phyloP scores from a whole-genome alignment of 2,797 vertebrate genomes.

The Premnoplex brunnescens region DNA sequence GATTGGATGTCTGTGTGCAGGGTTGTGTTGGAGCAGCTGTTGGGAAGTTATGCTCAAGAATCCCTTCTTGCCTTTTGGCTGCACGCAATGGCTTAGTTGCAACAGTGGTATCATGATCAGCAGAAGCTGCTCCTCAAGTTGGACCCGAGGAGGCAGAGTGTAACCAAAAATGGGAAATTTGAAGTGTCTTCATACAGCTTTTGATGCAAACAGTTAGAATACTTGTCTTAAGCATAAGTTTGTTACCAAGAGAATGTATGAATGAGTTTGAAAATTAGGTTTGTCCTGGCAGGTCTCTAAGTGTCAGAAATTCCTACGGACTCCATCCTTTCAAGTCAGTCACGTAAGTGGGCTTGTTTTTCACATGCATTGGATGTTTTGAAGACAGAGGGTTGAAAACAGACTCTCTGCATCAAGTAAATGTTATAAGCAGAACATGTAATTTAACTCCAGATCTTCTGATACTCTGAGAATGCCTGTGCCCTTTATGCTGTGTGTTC shows the following conservation, averaged over 20 bases:
- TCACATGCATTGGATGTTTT: background rate
- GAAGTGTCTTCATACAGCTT: background rate
- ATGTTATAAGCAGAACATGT: background rate
- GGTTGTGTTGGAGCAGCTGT: conserved; percentile 50
- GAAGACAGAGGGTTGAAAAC: conserved; percentile 20
- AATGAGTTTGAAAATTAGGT: background rate
- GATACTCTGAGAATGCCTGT: background rate
- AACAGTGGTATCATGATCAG: background rate
- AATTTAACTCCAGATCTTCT: conserved; percentile 29
- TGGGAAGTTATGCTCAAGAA: background rate
- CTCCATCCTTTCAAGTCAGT: background rate
- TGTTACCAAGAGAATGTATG: background rate
- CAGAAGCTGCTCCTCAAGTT: background rate
- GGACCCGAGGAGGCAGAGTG: background rate
- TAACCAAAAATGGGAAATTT: background rate
- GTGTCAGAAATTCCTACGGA: background rate
- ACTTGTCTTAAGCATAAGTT: background rate
- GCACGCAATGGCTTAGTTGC: background rate
- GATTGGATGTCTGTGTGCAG: background rate
- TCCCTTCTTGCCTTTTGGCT: background rate
- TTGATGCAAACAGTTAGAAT: background rate
- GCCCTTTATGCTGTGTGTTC: background rate
- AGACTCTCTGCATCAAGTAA: background rate
- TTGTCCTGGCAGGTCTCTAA: background rate
- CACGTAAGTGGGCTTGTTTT: conserved; percentile 16